Evolutionary conservation across 2,888 invertebrate genomes (phyloP).

Genomic region (Pammene fasciana): DNA sequence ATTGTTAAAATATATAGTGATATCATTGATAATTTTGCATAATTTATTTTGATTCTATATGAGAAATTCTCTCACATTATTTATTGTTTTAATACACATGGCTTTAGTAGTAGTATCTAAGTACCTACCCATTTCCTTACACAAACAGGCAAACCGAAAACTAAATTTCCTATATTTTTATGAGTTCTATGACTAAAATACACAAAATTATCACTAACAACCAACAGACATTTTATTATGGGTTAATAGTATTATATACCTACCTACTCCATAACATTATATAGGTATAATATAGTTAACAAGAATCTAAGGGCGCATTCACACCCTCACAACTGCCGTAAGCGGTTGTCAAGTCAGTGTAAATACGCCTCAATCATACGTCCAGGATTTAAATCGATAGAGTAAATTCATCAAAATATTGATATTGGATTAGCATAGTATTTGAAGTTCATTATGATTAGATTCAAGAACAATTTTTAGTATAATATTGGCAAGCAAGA

Average conservation of each 20-base stretch:
- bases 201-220: conserved; percentile 24
- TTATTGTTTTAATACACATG: too few relatives aligned
- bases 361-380: conserved; percentile 28
- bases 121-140: neutral
- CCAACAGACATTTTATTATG: conserved; percentile 33
- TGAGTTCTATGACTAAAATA: neutral
- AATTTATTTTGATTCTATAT: too few relatives aligned
- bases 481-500: conserved; percentile 45
- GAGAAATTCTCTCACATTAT: too few relatives aligned
- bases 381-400: conserved; percentile 34
- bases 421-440: conserved; percentile 24
- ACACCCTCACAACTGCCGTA: neutral
- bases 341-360: neutral
- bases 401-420: conserved; percentile 50
- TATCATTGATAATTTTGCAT: too few relatives aligned
- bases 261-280: conserved; percentile 20
- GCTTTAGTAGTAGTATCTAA: too few relatives aligned
- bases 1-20: too few relatives aligned
- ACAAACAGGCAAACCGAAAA: neutral
- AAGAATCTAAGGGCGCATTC: conserved; percentile 31
- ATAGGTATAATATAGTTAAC: conserved; percentile 36
- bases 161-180: neutral
- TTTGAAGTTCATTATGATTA: conserved; percentile 12
- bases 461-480: conserved; percentile 32
- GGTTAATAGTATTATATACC: conserved; percentile 27